Evolutionary conservation across 2,113 vertebrate species (phyloP).

Genomic region (Cathartes aura): DNA sequence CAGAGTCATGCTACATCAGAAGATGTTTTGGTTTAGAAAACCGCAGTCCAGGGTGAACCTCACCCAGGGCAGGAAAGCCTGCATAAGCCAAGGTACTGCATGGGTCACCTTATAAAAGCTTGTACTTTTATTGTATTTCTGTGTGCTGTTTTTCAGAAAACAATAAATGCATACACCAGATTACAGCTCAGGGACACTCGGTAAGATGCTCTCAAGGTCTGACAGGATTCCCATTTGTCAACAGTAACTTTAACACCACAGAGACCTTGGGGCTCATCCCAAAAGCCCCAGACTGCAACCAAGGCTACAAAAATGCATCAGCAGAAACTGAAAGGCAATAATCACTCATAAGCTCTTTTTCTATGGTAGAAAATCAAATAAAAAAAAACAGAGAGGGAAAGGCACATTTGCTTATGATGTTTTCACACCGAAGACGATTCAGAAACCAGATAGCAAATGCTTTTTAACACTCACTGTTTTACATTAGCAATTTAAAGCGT

Average conservation of each 20-base stretch:
- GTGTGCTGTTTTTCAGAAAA: neutral
- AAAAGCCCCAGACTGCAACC: neutral
- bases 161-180: neutral
- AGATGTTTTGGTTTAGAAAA: neutral
- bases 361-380: neutral
- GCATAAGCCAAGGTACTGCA: rapidly evolving
- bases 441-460: neutral
- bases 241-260: neutral
- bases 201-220: neutral
- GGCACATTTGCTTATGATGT: neutral
- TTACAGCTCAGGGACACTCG: neutral
- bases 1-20: neutral
- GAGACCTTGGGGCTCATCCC: neutral
- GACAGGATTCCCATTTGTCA: neutral
- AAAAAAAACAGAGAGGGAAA: neutral
- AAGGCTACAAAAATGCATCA: neutral
- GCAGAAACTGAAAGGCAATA: neutral
- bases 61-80: neutral
- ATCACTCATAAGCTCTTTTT: neutral
- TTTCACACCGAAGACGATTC: neutral
- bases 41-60: neutral
- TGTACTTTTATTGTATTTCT: neutral
- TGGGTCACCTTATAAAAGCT: rapidly evolving
- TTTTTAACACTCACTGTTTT: neutral
- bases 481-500: neutral